Percentiles rank a stretch among this genome's conserved stretches.
Conservation (phyloP, 2,888 invertebrate genomes). For the Philopedon plagiatum region DNA sequence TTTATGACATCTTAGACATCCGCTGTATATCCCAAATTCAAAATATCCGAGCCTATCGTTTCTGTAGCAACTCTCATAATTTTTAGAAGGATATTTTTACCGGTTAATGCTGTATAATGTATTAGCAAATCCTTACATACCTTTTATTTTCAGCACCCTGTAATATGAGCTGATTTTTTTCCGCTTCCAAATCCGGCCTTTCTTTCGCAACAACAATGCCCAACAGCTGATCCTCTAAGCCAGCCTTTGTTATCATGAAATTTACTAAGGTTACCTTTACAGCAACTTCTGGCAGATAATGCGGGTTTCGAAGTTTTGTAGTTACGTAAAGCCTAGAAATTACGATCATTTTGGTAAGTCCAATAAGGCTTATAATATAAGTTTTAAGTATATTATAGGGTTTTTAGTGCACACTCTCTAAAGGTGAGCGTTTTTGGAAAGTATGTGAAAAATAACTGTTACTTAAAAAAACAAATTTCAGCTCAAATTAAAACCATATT, state of each 20-base stretch:
- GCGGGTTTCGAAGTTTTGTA: slow-evolving; percentile 93
- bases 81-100: too few species aligned
- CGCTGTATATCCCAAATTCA: too few species aligned
- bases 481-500: too few species aligned
- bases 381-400: not conserved
- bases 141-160: slow-evolving; percentile 88
- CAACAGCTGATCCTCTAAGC: slow-evolving; percentile 90
- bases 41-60: too few species aligned
- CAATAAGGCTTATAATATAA: not conserved
- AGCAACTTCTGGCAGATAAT: slow-evolving; percentile 93
- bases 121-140: too few species aligned
- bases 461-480: too few species aligned
- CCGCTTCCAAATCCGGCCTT: slow-evolving; percentile 91
- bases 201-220: slow-evolving; percentile 94
- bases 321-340: slow-evolving; percentile 87
- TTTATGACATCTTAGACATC: too few species aligned
- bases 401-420: too few species aligned
- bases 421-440: too few species aligned
- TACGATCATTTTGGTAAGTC: not conserved
- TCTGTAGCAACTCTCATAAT: too few species aligned
- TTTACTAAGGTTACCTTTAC: slow-evolving; percentile 93
- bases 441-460: too few species aligned
- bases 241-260: slow-evolving; percentile 92
- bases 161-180: slow-evolving; percentile 88
- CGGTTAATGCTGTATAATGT: too few species aligned